Evolutionary conservation across 2,888 invertebrate genomes (phyloP), one percentile per base, ranked within the genome.

Genomic region (Melangyna quadrimaculata): DNA sequence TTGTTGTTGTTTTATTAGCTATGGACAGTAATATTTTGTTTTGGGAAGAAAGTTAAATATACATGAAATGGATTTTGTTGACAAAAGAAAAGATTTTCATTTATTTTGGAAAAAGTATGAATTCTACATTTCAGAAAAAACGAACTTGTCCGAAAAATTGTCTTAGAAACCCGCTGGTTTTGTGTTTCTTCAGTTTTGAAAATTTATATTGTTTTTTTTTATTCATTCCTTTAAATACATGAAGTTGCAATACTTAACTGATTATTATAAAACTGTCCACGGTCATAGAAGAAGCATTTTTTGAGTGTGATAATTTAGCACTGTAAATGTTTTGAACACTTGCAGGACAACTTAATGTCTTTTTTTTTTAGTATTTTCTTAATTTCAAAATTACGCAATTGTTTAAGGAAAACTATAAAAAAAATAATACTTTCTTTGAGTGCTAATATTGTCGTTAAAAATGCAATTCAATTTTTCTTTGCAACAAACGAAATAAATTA

Each of bases 11-110:
- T n/a, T 72, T 78, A 71, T 40, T 24, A 75, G 72, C 65, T 74
- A 73, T 78, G 63, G 78, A 80, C 75, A 75, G 71, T 69, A 22
- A 22, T 59, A 37, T 37, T 57, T 37, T 59, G 59, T 53, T 71
- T 73, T 61, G 72, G 73, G 69, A 78, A 78, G 69, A 84, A 57
- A 78, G 67, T 69, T 55, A 9, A 75, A 53, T 87, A 80, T 77
- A 88, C 72, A 87, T 83, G 87, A 45, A 82, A 65, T 57, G 32
- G 57, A 67, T 82, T 69, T 61, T 67, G 61, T 82, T 77, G 81
- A 67, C 72, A 67, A 71, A 77, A 57, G 35, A 77, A 81, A 77
- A 61, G 32, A 59, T 45, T 69, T n/a, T 71, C 14, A 51, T 82
- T 51, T 53, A 55, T 69, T 48, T 71, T 79, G 48, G 65, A 71